These are phyloP conservation scores for Pseudorhiza aurosa DNA, from an alignment of 30 jellyfish, hydroid and myxozoan species.

Conservation along the genomic window DNA sequence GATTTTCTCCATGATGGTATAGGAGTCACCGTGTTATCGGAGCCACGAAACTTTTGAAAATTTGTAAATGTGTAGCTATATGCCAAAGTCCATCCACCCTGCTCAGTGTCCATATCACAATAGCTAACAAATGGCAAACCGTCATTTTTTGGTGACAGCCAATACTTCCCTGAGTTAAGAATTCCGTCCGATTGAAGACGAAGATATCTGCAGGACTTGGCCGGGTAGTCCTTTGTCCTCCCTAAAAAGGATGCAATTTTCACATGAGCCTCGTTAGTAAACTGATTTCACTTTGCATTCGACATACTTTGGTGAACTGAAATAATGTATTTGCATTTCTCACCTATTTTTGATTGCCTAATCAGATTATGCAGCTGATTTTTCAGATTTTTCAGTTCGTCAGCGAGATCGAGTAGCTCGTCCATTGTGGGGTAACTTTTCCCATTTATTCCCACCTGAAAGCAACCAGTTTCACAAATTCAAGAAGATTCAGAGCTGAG, in stretches of 20 bases:
- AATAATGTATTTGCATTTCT: neutral
- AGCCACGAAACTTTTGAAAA: slow-evolving; percentile 66
- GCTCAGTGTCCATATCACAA: slow-evolving; percentile 86
- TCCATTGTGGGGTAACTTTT: slow-evolving; percentile 76
- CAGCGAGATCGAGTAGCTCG: slow-evolving; percentile 74
- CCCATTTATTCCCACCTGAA: slow-evolving; percentile 78
- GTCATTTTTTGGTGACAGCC: slow-evolving; percentile 80
- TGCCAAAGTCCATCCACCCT: slow-evolving; percentile 94
- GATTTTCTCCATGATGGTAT: slow-evolving; percentile 84
- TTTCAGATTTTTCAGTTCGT: slow-evolving; percentile 64
- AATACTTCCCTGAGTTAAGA: slow-evolving; percentile 82
- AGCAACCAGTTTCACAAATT: neutral
- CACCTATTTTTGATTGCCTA: slow-evolving; percentile 75
- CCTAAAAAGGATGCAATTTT: slow-evolving; percentile 37
- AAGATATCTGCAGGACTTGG: slow-evolving; percentile 81
- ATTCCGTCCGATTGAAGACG: slow-evolving; percentile 54
- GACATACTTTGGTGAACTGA: neutral
- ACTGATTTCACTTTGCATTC: neutral
- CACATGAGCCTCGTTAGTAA: neutral
- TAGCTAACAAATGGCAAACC: slow-evolving; percentile 87
- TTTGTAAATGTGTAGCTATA: slow-evolving; percentile 76
- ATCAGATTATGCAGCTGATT: slow-evolving; percentile 47
- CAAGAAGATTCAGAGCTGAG: neutral
- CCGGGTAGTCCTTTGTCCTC: slow-evolving; percentile 75
- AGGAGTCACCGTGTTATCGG: slow-evolving; percentile 72